Conservation (phyloP, 2,888 invertebrate genomes). For the Parascotia fuliginaria region DNA sequence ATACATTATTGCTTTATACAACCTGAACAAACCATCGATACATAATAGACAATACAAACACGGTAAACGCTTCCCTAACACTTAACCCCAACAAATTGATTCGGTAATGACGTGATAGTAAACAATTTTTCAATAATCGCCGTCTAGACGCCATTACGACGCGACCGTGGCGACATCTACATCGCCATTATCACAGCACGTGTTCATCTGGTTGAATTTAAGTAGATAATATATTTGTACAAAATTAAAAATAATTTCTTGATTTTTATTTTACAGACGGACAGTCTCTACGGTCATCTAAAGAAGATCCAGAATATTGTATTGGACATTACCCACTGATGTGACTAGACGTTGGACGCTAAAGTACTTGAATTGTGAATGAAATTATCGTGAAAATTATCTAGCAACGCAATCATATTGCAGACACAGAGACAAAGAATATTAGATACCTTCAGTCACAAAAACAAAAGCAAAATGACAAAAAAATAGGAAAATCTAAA, state of each 20-base stretch:
- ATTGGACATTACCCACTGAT: too few relatives aligned
- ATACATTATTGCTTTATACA: too few relatives aligned
- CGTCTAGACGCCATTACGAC: conserved; percentile 62
- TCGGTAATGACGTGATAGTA: conserved; percentile 21
- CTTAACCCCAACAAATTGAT: conserved; percentile 32
- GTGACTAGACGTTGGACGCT: too few relatives aligned
- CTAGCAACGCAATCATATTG: too few relatives aligned
- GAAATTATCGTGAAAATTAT: too few relatives aligned
- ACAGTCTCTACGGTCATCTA: background rate
- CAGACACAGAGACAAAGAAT: too few relatives aligned
- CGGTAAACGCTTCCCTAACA: background rate
- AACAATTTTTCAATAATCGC: conserved; percentile 51
- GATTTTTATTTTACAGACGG: background rate
- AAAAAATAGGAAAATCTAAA: too few relatives aligned
- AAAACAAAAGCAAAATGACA: too few relatives aligned
- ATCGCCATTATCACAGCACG: conserved; percentile 32
- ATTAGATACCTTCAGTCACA: too few relatives aligned
- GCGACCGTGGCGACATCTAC: conserved; percentile 44
- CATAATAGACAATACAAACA: background rate
- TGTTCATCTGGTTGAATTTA: conserved; percentile 35
- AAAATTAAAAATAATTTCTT: conserved; percentile 14
- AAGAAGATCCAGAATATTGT: too few relatives aligned
- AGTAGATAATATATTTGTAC: conserved; percentile 9
- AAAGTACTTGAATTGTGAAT: too few relatives aligned
- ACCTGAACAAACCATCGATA: background rate